Evolutionary conservation across 1,140 invertebrate genomes (phyloP), one percentile per base, ranked within the genome.

Genomic region (Cryptotermes secundus): DNA sequence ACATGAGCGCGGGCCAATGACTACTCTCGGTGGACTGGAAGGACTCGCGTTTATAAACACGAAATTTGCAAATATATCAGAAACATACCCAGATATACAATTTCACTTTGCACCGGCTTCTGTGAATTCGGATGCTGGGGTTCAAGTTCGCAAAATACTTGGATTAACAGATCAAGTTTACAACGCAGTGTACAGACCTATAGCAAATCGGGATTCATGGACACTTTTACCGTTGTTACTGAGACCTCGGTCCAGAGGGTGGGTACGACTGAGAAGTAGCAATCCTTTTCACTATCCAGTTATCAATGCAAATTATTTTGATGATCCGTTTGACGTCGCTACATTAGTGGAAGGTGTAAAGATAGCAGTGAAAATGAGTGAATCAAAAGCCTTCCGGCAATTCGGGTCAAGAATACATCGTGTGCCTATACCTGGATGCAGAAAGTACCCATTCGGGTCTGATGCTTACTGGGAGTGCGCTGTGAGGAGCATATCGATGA

Each of bases 231-330:
- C 96, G 2, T 89, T 97, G 26, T 88, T 97, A 4, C 89, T 98
- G 38, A 90, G 97, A 4, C 97, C 97, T 0, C 93, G 93, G 86
- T 97, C 96, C 1, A 89, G 94, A 81, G 97, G 97, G 12, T 94
- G 93, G 83, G 92, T 98, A 0, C 91, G 93, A 84, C 88, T 98
- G 14, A 91, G 91, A 83, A 95, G 92, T 79, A 92, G 93, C 0
- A 95, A 98, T 90, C 98, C 98, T 1, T 96, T 95, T 85, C 92
- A 95, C 31, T 94, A 95, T 87, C 98, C 98, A 0, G 88, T 95
- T 19, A 96, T 99, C 85, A 93, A 98, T 89, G 95, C 98, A 9
- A 97, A 97, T 87, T 98, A 98, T 87, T 96, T 98, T 84, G 92
- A 93, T 81, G 92, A 97, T 89, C 93, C 93, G 0, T 88, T 92